These are phyloP conservation scores for Cyrtodaria siliqua DNA, from an alignment of 2,888 invertebrate species.

Conservation along the genomic window DNA sequence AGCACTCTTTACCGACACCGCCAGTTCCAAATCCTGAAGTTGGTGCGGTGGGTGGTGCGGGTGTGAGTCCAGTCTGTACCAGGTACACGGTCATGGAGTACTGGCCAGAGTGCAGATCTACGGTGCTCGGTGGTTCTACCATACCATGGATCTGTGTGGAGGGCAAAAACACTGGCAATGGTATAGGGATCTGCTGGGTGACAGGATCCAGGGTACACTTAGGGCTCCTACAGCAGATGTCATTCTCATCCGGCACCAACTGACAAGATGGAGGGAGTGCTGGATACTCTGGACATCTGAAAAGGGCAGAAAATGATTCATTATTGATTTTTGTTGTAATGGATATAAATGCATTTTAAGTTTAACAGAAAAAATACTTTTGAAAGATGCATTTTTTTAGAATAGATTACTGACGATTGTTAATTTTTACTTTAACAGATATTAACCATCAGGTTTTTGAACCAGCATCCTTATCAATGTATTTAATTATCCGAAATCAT, in stretches of 20 bases:
- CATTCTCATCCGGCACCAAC: conserved; percentile 65
- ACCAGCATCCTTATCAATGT: too few relatives aligned
- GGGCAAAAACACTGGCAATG: conserved; percentile 72
- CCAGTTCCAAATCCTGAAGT: conserved; percentile 40
- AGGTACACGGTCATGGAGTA: conserved; percentile 62
- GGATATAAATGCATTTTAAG: too few relatives aligned
- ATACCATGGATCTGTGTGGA: conserved; percentile 67
- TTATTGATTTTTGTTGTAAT: too few relatives aligned
- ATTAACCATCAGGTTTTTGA: too few relatives aligned
- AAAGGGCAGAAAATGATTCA: conserved; percentile 1
- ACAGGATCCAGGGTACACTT: conserved; percentile 68
- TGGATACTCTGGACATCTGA: conserved; percentile 70
- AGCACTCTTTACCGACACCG: conserved; percentile 70
- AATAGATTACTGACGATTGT: too few relatives aligned
- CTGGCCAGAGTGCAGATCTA: conserved; percentile 47
- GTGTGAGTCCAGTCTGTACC: conserved; percentile 67
- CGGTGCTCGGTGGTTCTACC: conserved; percentile 69
- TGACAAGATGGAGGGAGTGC: conserved; percentile 66
- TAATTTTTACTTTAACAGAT: too few relatives aligned
- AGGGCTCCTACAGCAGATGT: conserved; percentile 71
- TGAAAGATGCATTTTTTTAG: too few relatives aligned
- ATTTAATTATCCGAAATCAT: too few relatives aligned
- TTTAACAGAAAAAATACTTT: too few relatives aligned
- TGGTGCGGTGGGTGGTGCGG: conserved; percentile 69
- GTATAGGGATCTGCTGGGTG: conserved; percentile 67